Percentiles rank a stretch among this genome's conserved stretches.
phyloP scores from a whole-genome alignment of 2,113 vertebrate genomes.

The Colinus virginianus region DNA sequence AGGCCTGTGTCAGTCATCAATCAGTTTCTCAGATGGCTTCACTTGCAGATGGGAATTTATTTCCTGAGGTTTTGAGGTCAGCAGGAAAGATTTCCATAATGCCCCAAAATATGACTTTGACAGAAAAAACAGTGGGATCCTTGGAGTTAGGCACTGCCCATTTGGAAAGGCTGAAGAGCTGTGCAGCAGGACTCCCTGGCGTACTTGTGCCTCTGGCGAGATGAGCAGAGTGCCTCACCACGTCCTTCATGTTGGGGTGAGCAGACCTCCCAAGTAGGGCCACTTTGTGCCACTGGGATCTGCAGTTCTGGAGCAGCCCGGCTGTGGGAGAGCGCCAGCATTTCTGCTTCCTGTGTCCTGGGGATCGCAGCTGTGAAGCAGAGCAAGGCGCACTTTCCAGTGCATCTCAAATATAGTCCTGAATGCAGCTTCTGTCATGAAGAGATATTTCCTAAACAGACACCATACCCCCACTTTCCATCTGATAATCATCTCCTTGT shows the following conservation, averaged over 20 bases:
- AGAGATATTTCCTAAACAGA: slow-evolving; percentile 72
- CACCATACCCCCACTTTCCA: slow-evolving; percentile 68
- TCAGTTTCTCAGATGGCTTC: slow-evolving; percentile 2
- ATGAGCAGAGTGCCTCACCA: slow-evolving; percentile 4
- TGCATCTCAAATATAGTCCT: slow-evolving; percentile 45
- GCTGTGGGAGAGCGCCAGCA: not conserved
- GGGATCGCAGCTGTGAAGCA: slow-evolving; percentile 19
- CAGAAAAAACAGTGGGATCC: not conserved
- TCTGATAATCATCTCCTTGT: slow-evolving; percentile 76
- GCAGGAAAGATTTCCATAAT: not conserved
- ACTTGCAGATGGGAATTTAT: not conserved
- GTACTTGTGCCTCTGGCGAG: not conserved
- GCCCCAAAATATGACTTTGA: not conserved
- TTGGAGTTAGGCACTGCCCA: not conserved
- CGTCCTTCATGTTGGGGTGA: slow-evolving; percentile 18
- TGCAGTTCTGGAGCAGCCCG: slow-evolving; percentile 19
- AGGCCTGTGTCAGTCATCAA: not conserved
- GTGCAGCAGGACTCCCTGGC: not conserved
- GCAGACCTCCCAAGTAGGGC: slow-evolving; percentile 21
- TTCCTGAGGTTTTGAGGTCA: not conserved
- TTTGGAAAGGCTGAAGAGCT: slow-evolving; percentile 8
- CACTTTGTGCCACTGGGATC: slow-evolving; percentile 25
- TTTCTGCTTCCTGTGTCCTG: slow-evolving; percentile 14
- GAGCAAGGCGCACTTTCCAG: not conserved
- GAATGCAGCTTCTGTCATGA: slow-evolving; percentile 56